Conservation (phyloP, 2,113 vertebrate species). For the Tachuris rubrigastra region DNA sequence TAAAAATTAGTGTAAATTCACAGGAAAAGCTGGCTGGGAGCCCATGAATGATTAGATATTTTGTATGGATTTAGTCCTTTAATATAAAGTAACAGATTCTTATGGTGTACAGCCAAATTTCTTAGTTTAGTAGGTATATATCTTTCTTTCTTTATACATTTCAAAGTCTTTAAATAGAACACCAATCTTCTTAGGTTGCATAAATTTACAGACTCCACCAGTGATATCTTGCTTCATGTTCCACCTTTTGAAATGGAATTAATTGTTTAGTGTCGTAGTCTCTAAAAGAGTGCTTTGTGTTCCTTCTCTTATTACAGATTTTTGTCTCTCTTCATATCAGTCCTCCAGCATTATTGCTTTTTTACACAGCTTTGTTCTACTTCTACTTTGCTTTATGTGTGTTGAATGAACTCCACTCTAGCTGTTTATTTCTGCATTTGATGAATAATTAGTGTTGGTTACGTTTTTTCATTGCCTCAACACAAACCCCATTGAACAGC, state of each 20-base stretch:
- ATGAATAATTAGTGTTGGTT: background rate
- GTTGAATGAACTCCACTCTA: background rate
- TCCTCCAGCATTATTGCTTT: background rate
- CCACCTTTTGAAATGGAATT: conserved; percentile 12
- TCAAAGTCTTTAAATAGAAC: background rate
- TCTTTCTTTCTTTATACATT: background rate
- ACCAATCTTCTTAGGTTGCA: background rate
- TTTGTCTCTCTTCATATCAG: background rate
- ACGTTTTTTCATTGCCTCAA: background rate
- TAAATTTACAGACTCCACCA: background rate
- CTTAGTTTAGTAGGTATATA: background rate
- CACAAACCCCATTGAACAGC: background rate
- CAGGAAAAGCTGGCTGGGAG: background rate
- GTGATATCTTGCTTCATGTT: background rate
- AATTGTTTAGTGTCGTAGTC: background rate
- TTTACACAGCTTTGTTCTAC: background rate
- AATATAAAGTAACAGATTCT: background rate
- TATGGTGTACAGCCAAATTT: background rate
- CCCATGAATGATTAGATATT: background rate
- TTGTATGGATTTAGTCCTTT: background rate
- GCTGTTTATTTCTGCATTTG: conserved; percentile 15
- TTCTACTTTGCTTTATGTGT: background rate
- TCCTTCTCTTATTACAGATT: background rate
- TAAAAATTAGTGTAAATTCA: background rate
- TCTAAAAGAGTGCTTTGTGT: background rate